Evolutionary conservation across 2,888 invertebrate genomes (phyloP).

Genomic region (Cataglyphis rosenhaueri): DNA sequence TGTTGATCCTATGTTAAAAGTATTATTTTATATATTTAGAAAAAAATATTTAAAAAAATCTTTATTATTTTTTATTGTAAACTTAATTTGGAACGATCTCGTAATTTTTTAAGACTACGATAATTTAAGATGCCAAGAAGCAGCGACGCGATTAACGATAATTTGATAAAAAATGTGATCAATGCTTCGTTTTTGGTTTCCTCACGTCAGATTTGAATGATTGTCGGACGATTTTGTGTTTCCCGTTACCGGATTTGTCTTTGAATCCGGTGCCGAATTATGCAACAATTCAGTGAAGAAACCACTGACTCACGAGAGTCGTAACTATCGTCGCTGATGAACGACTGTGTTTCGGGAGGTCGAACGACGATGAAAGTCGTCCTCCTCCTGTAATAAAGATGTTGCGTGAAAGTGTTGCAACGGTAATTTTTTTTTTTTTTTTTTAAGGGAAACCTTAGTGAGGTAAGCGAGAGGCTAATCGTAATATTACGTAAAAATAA

Average conservation of each 20-base stretch:
- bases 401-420: slow-evolving; percentile 53
- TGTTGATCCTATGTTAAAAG: background rate
- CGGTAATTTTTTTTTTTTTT: background rate
- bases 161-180: background rate
- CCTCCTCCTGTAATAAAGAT: slow-evolving; percentile 27
- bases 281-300: slow-evolving; percentile 65
- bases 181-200: background rate
- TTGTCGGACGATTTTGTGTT: slow-evolving; percentile 20
- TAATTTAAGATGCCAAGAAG: slow-evolving; percentile 16
- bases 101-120: slow-evolving; percentile 18
- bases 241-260: slow-evolving; percentile 60
- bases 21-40: background rate
- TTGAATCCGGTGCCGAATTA: slow-evolving; percentile 53
- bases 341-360: slow-evolving; percentile 57
- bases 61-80: background rate
- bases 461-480: background rate
- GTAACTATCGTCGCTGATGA: slow-evolving; percentile 19
- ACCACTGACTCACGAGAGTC: slow-evolving; percentile 15
- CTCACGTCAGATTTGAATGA: background rate
- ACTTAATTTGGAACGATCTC: background rate
- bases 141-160: background rate
- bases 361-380: slow-evolving; percentile 61
- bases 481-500: background rate
- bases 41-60: background rate
- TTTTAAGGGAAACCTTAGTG: slow-evolving; percentile 22